These are phyloP conservation scores for Sphaerophoria taeniata DNA, from an alignment of 2,888 invertebrate species.

Conservation along the genomic window DNA sequence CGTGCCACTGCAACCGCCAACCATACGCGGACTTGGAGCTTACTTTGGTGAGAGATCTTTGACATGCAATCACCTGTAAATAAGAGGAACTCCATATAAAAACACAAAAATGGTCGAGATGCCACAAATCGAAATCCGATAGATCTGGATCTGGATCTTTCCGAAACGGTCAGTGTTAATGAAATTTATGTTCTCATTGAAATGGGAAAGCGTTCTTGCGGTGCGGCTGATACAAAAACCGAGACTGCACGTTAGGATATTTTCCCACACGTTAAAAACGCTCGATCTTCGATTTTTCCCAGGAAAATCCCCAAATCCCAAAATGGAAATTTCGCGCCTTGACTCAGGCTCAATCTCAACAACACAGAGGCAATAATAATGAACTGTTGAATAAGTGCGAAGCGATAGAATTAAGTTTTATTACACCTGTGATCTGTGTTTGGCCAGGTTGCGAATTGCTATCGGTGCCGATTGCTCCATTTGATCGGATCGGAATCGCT, in stretches of 20 bases:
- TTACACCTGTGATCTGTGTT: conserved; percentile 50
- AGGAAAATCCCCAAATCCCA: conserved; percentile 68
- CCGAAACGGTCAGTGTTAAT: conserved; percentile 54
- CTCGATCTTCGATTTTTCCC: conserved; percentile 55
- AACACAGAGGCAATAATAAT: conserved; percentile 52
- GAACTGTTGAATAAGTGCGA: conserved; percentile 38
- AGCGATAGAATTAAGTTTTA: conserved; percentile 67
- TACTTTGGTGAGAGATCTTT: conserved; percentile 53
- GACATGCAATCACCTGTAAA: conserved; percentile 69
- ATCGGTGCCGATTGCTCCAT: conserved; percentile 37
- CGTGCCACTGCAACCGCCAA: conserved; percentile 16
- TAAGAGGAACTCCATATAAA: conserved; percentile 27
- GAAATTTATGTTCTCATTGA: conserved; percentile 72
- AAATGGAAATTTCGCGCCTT: conserved; percentile 59
- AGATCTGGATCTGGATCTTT: conserved; percentile 6
- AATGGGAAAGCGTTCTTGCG: conserved; percentile 51
- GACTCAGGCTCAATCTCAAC: not conserved
- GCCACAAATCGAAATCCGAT: conserved; percentile 52
- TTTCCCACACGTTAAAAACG: conserved; percentile 58
- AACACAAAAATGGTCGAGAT: conserved; percentile 29
- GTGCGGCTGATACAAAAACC: not conserved
- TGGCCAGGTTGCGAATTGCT: not conserved
- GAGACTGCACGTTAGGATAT: conserved; percentile 33
- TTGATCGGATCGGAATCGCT: conserved; percentile 43
- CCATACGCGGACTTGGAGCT: conserved; percentile 60